Percentiles rank a stretch among this genome's conserved stretches.
phyloP scores from a whole-genome alignment of 2,888 invertebrate species.

The Steromphala cineraria region DNA sequence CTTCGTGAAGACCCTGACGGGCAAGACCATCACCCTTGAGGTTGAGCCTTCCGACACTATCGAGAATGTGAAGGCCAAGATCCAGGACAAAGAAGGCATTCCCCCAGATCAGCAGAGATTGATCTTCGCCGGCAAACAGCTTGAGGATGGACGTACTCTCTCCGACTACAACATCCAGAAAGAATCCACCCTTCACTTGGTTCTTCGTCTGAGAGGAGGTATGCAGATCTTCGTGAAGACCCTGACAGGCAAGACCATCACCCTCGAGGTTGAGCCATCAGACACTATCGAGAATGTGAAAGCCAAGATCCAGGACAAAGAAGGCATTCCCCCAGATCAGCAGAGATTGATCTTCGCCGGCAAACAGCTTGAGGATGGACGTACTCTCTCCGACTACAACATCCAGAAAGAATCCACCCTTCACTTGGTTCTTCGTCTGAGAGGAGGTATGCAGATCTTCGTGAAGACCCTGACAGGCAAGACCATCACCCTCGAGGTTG shows the following conservation, averaged over 20 bases:
- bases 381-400: conserved; percentile 93
- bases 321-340: conserved; percentile 81
- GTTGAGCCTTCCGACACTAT: conserved; percentile 91
- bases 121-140: conserved; percentile 95
- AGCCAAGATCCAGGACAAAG: conserved; percentile 77
- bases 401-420: conserved; percentile 96
- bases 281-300: conserved; percentile 96
- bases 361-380: conserved; percentile 94
- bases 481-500: conserved; percentile 76
- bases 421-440: conserved; percentile 90
- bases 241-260: conserved; percentile 73
- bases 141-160: conserved; percentile 94
- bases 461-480: conserved; percentile 73
- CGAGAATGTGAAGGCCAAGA: conserved; percentile 88
- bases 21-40: conserved; percentile 72
- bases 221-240: conserved; percentile 86
- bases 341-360: conserved; percentile 93
- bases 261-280: conserved; percentile 82
- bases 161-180: conserved; percentile 97
- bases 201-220: conserved; percentile 86
- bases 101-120: conserved; percentile 88
- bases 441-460: conserved; percentile 83
- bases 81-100: conserved; percentile 79
- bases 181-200: conserved; percentile 92
- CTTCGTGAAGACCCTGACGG: conserved; percentile 77